Evolutionary conservation across 2,888 invertebrate genomes (phyloP).

Genomic region (Malthinus flaveolus): DNA sequence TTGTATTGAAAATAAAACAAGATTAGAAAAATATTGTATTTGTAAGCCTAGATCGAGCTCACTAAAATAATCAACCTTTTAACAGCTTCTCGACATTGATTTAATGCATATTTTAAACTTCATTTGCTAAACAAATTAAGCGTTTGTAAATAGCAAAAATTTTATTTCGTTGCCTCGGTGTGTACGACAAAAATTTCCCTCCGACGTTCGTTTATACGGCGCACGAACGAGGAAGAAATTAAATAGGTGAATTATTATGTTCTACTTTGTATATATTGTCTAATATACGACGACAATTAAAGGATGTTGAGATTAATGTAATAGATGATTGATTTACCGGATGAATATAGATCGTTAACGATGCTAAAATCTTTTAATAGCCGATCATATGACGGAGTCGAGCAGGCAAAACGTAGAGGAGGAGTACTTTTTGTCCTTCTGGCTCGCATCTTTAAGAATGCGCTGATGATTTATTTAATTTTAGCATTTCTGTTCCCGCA

Average conservation of each 20-base stretch:
- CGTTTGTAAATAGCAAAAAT: constrained; percentile 8
- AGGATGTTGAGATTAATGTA: constrained; percentile 11
- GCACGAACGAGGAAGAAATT: too few relatives aligned
- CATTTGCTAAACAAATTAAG: constrained; percentile 21
- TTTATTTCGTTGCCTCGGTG: not conserved
- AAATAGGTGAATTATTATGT: too few relatives aligned
- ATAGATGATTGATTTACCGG: constrained; percentile 30
- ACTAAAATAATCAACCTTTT: constrained; percentile 31
- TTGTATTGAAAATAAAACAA: constrained; percentile 32
- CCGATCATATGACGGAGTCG: constrained; percentile 29
- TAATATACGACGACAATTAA: too few relatives aligned
- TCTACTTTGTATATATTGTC: too few relatives aligned
- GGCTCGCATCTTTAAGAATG: constrained; percentile 26
- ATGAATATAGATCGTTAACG: constrained; percentile 32
- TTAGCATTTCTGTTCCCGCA: constrained; percentile 33
- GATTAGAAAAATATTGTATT: constrained; percentile 31
- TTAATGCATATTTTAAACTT: constrained; percentile 25
- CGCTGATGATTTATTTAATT: constrained; percentile 41
- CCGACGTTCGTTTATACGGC: too few relatives aligned
- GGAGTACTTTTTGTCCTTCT: constrained; percentile 25
- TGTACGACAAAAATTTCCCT: too few relatives aligned
- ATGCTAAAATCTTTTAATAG: constrained; percentile 35
- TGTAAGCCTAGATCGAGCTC: constrained; percentile 29
- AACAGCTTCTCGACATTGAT: constrained; percentile 28
- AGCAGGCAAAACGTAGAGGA: not conserved